Conservation (phyloP, 1,140 invertebrate genomes). For the Dreissena rostriformis region DNA sequence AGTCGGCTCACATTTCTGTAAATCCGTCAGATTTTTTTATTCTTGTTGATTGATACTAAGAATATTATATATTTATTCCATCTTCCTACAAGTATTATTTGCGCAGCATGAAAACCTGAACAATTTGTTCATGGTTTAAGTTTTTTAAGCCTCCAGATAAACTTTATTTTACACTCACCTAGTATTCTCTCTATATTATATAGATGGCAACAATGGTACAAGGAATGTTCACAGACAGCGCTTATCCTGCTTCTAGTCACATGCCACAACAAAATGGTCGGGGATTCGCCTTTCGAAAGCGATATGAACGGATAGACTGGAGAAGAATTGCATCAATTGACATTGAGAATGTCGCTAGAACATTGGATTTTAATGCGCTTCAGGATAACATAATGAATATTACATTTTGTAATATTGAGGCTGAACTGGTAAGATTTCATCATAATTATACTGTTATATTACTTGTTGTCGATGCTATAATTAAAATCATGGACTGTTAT, state of each 20-base stretch:
- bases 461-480: neutral
- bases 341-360: slow-evolving; percentile 79
- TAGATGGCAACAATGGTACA: no score
- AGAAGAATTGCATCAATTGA: slow-evolving; percentile 79
- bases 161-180: no score
- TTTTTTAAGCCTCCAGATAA: no score
- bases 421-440: slow-evolving; percentile 77
- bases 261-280: slow-evolving; percentile 65
- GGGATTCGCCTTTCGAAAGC: slow-evolving; percentile 78
- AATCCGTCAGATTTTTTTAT: no score
- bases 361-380: slow-evolving; percentile 79
- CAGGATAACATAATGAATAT: slow-evolving; percentile 82
- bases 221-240: slow-evolving; percentile 36
- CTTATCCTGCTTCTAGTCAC: slow-evolving; percentile 52
- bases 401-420: slow-evolving; percentile 81
- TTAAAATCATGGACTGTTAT: neutral
- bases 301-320: slow-evolving; percentile 80
- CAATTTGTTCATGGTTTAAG: no score
- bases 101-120: no score
- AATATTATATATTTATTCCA: no score
- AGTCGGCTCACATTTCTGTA: no score
- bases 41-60: no score
- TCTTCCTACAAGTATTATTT: no score
- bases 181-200: no score
- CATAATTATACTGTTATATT: slow-evolving; percentile 3